Conservation (phyloP, 2,888 invertebrate genomes). For the Alcis repandata region DNA sequence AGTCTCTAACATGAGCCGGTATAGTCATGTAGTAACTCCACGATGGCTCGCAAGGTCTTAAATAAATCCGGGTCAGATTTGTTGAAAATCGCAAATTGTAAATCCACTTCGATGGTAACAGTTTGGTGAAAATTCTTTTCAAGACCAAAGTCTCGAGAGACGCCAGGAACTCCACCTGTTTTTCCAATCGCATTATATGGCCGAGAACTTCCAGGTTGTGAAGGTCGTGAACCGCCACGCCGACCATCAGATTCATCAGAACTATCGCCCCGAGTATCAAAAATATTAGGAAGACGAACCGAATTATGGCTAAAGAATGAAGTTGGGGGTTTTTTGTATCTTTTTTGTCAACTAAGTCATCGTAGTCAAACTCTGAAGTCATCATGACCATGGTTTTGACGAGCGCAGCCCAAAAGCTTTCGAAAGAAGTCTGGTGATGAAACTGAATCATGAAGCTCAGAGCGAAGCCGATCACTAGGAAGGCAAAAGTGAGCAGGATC, state of each 20-base stretch:
- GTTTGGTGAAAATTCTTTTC: slow-evolving; percentile 38
- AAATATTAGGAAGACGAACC: slow-evolving; percentile 81
- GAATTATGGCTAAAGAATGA: slow-evolving; percentile 69
- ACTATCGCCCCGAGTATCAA: slow-evolving; percentile 84
- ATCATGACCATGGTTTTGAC: slow-evolving; percentile 88
- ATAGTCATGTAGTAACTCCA: slow-evolving; percentile 56
- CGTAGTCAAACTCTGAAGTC: slow-evolving; percentile 87
- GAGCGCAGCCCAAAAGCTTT: slow-evolving; percentile 81
- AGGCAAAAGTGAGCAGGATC: slow-evolving; percentile 79
- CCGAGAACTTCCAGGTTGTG: slow-evolving; percentile 84
- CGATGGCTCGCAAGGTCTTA: slow-evolving; percentile 40
- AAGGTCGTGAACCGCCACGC: slow-evolving; percentile 87
- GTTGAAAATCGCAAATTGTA: slow-evolving; percentile 40
- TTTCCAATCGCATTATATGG: slow-evolving; percentile 82
- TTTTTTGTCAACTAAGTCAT: slow-evolving; percentile 71
- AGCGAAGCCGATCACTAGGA: slow-evolving; percentile 85
- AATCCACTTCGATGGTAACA: slow-evolving; percentile 41
- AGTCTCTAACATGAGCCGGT: slow-evolving; percentile 67
- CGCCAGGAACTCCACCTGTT: slow-evolving; percentile 83
- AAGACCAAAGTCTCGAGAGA: slow-evolving; percentile 50
- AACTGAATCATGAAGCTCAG: slow-evolving; percentile 86
- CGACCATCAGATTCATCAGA: slow-evolving; percentile 87
- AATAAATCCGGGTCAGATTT: slow-evolving; percentile 33
- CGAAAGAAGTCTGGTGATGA: slow-evolving; percentile 79
- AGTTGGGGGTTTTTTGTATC: slow-evolving; percentile 49